phyloP scores from a whole-genome alignment of 2,797 vertebrate genomes.

The Centroberyx gerrardi region DNA sequence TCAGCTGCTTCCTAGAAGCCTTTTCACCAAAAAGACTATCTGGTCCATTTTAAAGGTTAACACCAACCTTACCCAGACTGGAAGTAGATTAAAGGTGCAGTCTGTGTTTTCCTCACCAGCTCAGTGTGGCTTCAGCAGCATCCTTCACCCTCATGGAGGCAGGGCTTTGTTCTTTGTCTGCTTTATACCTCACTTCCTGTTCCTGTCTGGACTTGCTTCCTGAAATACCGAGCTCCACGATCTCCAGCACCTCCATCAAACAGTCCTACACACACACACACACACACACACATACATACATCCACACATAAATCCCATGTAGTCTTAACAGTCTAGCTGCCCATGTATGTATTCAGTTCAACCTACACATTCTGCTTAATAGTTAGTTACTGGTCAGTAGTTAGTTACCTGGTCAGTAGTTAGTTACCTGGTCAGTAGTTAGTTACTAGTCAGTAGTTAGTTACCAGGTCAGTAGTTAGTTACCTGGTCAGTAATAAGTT shows the following conservation, averaged over 20 bases:
- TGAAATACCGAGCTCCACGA: conserved; percentile 95
- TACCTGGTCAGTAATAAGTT: too few relatives aligned
- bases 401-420: neutral
- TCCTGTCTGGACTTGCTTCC: conserved; percentile 93
- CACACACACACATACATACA: neutral
- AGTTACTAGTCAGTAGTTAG: too few relatives aligned
- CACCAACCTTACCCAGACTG: too few relatives aligned
- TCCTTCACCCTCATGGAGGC: conserved; percentile 96
- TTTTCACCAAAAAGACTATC: too few relatives aligned
- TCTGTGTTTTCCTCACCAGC: conserved; percentile 87
- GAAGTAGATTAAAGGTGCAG: too few relatives aligned
- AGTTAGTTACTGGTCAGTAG: too few relatives aligned
- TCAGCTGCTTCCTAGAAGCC: too few relatives aligned
- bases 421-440: too few relatives aligned
- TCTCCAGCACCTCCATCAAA: conserved; percentile 93
- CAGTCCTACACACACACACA: conserved; percentile 86
- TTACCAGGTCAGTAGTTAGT: too few relatives aligned
- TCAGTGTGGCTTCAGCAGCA: conserved; percentile 93
- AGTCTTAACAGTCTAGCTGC: too few relatives aligned
- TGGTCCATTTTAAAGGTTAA: too few relatives aligned
- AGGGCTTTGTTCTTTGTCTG: conserved; percentile 93
- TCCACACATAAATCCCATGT: neutral
- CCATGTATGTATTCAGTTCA: too few relatives aligned
- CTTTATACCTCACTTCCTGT: conserved; percentile 91
- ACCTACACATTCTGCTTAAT: neutral